These are phyloP conservation scores for Drosophila kambysellisi DNA, from an alignment of 2,888 invertebrate species.

Conservation along the genomic window DNA sequence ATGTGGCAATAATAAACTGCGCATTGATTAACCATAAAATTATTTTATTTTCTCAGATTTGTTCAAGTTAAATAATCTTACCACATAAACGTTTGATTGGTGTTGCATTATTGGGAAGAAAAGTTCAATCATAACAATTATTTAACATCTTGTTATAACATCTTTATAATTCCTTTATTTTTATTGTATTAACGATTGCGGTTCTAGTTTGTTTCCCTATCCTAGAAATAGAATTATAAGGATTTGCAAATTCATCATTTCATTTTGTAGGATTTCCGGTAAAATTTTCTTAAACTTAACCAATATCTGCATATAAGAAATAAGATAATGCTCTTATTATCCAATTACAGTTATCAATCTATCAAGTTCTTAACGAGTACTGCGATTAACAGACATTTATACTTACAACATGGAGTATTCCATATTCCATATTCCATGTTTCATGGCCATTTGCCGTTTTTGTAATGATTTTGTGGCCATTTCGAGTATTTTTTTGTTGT, in stretches of 20 bases:
- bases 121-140: background rate
- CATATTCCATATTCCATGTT: conserved; percentile 2
- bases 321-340: conserved; percentile 10
- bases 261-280: background rate
- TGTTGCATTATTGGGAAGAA: background rate
- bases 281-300: background rate
- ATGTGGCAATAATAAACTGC: background rate
- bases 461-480: conserved; percentile 43
- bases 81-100: background rate
- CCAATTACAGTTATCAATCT: conserved; percentile 35
- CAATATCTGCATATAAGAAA: conserved; percentile 2
- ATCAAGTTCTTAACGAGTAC: conserved; percentile 10
- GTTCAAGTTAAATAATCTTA: background rate
- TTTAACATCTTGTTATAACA: background rate
- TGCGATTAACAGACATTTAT: background rate
- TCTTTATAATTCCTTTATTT: background rate
- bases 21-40: background rate
- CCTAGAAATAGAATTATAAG: background rate
- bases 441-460: conserved; percentile 43
- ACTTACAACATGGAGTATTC: conserved; percentile 16
- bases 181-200: background rate
- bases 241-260: background rate
- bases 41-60: conserved; percentile 1
- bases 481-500: conserved; percentile 12
- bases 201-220: background rate